Evolutionary conservation across 1,140 invertebrate genomes (phyloP).

Genomic region (Drosophila tani): DNA sequence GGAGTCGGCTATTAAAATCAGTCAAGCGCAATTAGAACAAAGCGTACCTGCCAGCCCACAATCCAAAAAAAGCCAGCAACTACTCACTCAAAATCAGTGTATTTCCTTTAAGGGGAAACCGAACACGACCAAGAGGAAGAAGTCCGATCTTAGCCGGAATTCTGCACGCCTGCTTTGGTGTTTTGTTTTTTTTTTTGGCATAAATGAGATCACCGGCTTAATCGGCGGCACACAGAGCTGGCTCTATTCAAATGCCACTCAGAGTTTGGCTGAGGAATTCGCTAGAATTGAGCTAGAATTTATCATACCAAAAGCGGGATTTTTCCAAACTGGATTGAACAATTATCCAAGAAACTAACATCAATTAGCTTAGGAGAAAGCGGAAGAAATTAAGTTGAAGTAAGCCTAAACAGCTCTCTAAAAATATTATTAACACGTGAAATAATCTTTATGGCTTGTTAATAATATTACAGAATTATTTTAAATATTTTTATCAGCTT

Average conservation of each 20-base stretch:
- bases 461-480: neutral
- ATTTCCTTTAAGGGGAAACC: conserved; percentile 62
- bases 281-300: conserved; percentile 1
- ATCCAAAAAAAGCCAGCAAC: conserved; percentile 28
- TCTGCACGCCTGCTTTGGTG: conserved; percentile 64
- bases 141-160: conserved; percentile 55
- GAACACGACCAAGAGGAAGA: conserved; percentile 10
- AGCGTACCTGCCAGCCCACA: conserved; percentile 37
- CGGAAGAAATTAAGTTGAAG: no score
- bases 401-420: no score
- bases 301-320: conserved; percentile 24
- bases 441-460: no score
- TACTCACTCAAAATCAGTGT: conserved; percentile 44
- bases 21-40: conserved; percentile 81
- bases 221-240: conserved; percentile 24
- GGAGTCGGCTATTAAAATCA: conserved; percentile 72
- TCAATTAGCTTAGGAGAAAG: neutral
- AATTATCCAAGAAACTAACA: neutral
- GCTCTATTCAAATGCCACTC: conserved; percentile 36
- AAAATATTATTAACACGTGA: no score
- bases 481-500: neutral
- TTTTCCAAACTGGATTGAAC: conserved; percentile 6
- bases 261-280: conserved; percentile 24
- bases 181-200: conserved; percentile 15
- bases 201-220: conserved; percentile 65